These are phyloP conservation scores for Proisotoma minuta DNA, from an alignment of 2,888 invertebrate genomes.

Conservation along the genomic window DNA sequence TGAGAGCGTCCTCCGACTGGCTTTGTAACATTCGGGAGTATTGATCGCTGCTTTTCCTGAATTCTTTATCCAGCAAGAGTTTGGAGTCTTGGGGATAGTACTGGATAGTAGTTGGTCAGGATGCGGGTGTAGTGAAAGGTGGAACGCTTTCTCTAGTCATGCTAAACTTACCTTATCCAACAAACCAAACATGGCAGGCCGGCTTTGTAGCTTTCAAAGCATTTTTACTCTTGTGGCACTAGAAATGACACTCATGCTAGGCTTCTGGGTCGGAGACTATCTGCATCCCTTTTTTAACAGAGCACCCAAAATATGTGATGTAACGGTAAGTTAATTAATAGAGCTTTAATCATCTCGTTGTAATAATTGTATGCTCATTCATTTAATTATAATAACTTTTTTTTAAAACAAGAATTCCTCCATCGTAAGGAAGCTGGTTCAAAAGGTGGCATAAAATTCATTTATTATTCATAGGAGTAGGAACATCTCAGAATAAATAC, in stretches of 20 bases:
- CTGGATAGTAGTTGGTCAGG: background rate
- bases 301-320: conserved; percentile 45
- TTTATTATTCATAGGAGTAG: background rate
- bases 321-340: conserved; percentile 49
- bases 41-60: background rate
- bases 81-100: background rate
- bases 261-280: conserved; percentile 47
- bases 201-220: conserved; percentile 45
- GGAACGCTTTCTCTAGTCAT: conserved; percentile 3
- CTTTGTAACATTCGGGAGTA: background rate
- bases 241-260: conserved; percentile 46
- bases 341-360: too few relatives aligned
- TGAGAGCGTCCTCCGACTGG: too few relatives aligned
- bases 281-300: conserved; percentile 41
- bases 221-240: conserved; percentile 43
- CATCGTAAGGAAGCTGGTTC: conserved; percentile 78
- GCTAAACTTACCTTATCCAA: too few relatives aligned
- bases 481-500: background rate
- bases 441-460: conserved; percentile 56
- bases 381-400: background rate
- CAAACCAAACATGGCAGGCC: conserved; percentile 45
- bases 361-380: too few relatives aligned
- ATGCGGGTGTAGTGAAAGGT: background rate
- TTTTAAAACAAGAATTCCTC: conserved; percentile 63
- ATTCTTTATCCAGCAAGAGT: background rate